Evolutionary conservation across 1,140 invertebrate species (phyloP), one percentile per base, ranked within the genome.

Genomic region (Phymastichus coffea): DNA sequence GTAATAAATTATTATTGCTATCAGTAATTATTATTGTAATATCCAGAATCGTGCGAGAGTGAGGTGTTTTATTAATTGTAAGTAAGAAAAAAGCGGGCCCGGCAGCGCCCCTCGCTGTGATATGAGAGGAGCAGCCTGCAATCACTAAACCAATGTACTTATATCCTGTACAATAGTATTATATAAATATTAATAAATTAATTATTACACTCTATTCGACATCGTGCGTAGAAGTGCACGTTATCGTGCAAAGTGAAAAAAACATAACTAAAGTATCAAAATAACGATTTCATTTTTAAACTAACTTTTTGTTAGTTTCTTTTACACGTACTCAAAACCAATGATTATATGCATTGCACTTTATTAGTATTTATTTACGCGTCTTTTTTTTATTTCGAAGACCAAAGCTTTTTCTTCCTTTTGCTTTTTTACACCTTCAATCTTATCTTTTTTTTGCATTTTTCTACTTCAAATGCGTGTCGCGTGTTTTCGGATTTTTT

Each of bases 81-180:
- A 70, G 59, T 68, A 70, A n/a, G n/a, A n/a, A n/a, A n/a, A 61
- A 71, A 65, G 78, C 78, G 77, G 78, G 77, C 75, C 77, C 77
- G 78, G 78, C 78, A 77, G 72, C 72, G 75, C 76, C 77, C 77
- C 78, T 80, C 77, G 74, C 75, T 80, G 77, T 80, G 78, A 79
- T 80, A 80, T 73, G 75, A 80, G 78, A 77, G 77, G 78, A 79
- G 78, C 77, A 80, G 78, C 78, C 78, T 80, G 78, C 78, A 80
- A 80, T 80, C 75, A 77, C 70, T 80, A 80, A 78, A 80, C 77
- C 77, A 80, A 78, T 80, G 78, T 80, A 80, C 76, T 80, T 79
- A 79, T 78, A 76, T 74, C 70, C 71, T 80, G 78, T 80, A 80
- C 71, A 59, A 80, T 80, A 80, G 76, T 76, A 78, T 78, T 78